Evolutionary conservation across 2,888 invertebrate species (phyloP), one percentile per base, ranked within the genome.

Genomic region (Napeogenes sylphis): DNA sequence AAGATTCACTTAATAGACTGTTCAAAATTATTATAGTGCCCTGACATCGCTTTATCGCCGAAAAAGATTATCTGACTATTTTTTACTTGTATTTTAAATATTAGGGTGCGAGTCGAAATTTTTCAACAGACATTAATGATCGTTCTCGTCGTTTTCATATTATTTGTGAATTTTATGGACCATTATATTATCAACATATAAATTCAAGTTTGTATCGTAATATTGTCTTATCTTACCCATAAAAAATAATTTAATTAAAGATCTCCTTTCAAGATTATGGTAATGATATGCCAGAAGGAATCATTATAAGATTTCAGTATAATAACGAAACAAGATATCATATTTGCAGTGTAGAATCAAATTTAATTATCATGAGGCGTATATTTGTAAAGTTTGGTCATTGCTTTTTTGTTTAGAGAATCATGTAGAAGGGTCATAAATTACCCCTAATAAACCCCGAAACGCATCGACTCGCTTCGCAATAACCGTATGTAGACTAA

Each of bases 1-100:
- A 89, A 90, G 87, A 89, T 89, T 89, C 89, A 89, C 89, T 88
- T 89, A 90, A 87, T 88, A 85, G 87, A 86, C 85, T 87, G 85
- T 87, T 83, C 84, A 76, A 88, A 90, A 88, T 88, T 89, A 88
- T 88, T 87, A 83, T 84, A 82, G 84, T 81, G 77, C 79, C 80
- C 82, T 80, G 84, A 84, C 84, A 84, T 83, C 80, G 85, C 79
- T 88, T 87, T 85, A 86, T 82, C 73, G 76, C 73, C 76, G 68
- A 68, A 61, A 69, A 71, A 81, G 82, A 86, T 87, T 84, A 83
- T 76, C 72, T 77, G 82, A 78, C 76, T 79, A 79, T 76, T 73
- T 74, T 74, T 76, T 70, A 70, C 58, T 67, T 66, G 70, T 67
- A 72, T 70, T 70, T 75, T 77, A 78, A 75, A 79, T 79, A 77